Conservation (phyloP, 2,113 vertebrate genomes). For the Charadrius vociferus region DNA sequence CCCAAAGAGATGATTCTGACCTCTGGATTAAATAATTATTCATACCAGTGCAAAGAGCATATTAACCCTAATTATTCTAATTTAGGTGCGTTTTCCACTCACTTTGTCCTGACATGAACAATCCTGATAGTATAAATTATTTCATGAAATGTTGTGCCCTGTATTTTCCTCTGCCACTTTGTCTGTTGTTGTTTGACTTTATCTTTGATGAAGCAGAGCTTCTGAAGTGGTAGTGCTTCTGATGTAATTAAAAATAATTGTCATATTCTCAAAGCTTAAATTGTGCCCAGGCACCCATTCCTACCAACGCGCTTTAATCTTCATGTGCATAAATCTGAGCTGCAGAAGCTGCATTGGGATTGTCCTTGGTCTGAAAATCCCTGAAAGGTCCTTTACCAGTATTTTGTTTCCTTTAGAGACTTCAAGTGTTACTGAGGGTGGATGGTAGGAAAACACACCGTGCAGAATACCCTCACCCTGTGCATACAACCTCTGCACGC, state of each 20-base stretch:
- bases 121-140: background rate
- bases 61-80: constrained; percentile 2
- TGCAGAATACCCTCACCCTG: background rate
- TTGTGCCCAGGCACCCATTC: background rate
- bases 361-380: background rate
- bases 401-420: background rate
- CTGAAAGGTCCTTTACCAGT: background rate
- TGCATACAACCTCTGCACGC: accelerated
- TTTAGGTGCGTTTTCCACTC: background rate
- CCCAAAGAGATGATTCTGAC: background rate
- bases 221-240: background rate
- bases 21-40: background rate
- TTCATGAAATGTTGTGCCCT: background rate
- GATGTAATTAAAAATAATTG: background rate
- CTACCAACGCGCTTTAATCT: background rate
- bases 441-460: background rate
- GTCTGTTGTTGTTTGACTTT: background rate
- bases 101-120: background rate
- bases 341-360: accelerated
- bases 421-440: background rate
- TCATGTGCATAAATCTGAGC: background rate
- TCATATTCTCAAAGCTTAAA: background rate
- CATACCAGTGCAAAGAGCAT: background rate
- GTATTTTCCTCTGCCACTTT: background rate
- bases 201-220: background rate